Conservation (phyloP, 1,140 invertebrate genomes). For the Anadara kagoshimensis region DNA sequence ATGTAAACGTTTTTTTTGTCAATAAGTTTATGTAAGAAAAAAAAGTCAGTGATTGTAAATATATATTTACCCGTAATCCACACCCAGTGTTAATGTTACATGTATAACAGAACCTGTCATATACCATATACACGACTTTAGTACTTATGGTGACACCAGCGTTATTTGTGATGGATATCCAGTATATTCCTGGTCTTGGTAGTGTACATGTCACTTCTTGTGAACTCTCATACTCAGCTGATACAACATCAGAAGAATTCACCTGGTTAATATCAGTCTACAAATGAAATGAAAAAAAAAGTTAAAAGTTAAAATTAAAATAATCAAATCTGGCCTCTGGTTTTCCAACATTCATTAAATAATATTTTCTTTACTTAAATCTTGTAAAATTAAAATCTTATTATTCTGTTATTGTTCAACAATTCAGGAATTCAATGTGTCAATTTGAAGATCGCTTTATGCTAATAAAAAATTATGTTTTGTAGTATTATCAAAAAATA, state of each 20-base stretch:
- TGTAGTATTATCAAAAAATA: no score
- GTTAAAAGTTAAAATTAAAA: background rate
- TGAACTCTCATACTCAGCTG: slow-evolving; percentile 22
- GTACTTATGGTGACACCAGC: slow-evolving; percentile 32
- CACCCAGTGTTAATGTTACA: slow-evolving; percentile 42
- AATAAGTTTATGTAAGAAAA: no score
- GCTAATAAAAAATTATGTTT: no score
- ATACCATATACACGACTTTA: slow-evolving; percentile 35
- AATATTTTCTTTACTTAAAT: no score
- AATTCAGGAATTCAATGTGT: no score
- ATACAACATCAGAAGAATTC: background rate
- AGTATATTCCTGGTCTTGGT: slow-evolving; percentile 11
- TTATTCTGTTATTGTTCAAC: no score
- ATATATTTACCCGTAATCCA: slow-evolving; percentile 41
- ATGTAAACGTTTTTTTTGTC: no score
- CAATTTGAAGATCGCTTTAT: no score
- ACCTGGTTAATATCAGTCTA: no score
- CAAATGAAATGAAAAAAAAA: background rate
- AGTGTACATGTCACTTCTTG: slow-evolving; percentile 38
- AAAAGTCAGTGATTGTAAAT: no score
- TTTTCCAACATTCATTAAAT: no score
- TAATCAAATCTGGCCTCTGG: background rate
- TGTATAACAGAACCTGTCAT: slow-evolving; percentile 47
- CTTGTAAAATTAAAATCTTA: no score
- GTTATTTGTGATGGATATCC: slow-evolving; percentile 45